These are phyloP conservation scores for Pediacus dermestoides DNA, from an alignment of 2,888 invertebrate genomes.

Conservation along the genomic window DNA sequence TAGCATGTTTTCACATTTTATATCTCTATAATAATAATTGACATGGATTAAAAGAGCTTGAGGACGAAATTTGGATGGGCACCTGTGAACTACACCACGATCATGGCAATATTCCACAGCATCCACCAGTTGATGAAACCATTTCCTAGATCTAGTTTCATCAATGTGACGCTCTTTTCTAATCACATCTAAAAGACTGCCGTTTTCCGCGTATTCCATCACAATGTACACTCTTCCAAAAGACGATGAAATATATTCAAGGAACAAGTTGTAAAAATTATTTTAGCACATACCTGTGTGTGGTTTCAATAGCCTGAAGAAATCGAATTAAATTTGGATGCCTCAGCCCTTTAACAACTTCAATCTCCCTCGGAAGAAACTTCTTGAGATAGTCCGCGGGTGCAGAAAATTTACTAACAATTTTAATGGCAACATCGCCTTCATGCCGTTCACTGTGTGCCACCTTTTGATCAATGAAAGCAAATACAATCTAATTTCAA, in stretches of 20 bases:
- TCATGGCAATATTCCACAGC: constrained; percentile 77
- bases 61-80: neutral
- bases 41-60: constrained; percentile 11
- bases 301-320: constrained; percentile 80
- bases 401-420: constrained; percentile 77
- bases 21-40: too few relatives aligned
- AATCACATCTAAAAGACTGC: constrained; percentile 73
- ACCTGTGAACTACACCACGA: constrained; percentile 77
- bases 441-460: constrained; percentile 71
- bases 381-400: constrained; percentile 77
- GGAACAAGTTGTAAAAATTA: constrained; percentile 8
- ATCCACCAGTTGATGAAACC: constrained; percentile 70
- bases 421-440: constrained; percentile 76
- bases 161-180: constrained; percentile 69
- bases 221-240: constrained; percentile 70
- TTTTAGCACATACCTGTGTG: constrained; percentile 60
- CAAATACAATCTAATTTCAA: constrained; percentile 11
- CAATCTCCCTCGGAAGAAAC: constrained; percentile 77
- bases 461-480: constrained; percentile 47
- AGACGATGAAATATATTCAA: constrained; percentile 5
- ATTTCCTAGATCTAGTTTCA: constrained; percentile 63
- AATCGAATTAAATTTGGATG: constrained; percentile 78
- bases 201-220: constrained; percentile 81
- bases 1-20: constrained; percentile 79
- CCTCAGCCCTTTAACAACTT: constrained; percentile 75